A percentile compares a stretch with the other conserved stretches of the same genome.
phyloP scores from a whole-genome alignment of 1,140 invertebrate genomes.

The Teleopsis dalmanni region DNA sequence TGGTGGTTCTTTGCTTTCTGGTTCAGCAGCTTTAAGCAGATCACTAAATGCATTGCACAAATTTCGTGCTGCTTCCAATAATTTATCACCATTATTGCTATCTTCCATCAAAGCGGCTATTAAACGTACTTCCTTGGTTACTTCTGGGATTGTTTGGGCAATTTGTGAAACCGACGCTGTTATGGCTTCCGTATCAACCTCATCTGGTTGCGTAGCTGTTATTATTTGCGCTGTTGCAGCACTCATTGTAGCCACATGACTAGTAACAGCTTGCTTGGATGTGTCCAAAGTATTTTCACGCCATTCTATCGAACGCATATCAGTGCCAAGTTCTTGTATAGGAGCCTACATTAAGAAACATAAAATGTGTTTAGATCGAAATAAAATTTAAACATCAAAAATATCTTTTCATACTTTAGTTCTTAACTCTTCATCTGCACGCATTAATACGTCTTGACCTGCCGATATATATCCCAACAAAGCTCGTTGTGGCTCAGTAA shows the following conservation, averaged over 20 bases:
- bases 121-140: conserved; percentile 89
- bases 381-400: background rate
- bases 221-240: conserved; percentile 96
- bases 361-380: background rate
- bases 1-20: conserved; percentile 84
- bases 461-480: conserved; percentile 82
- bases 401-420: conserved; percentile 42
- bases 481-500: conserved; percentile 85
- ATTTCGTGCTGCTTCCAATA: conserved; percentile 86
- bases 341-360: conserved; percentile 49
- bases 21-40: conserved; percentile 87
- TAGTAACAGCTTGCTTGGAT: conserved; percentile 91
- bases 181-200: conserved; percentile 89
- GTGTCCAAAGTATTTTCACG: conserved; percentile 89
- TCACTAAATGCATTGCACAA: conserved; percentile 92
- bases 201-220: conserved; percentile 66
- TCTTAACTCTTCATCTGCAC: conserved; percentile 75
- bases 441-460: conserved; percentile 76
- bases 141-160: conserved; percentile 90
- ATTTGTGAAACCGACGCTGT: conserved; percentile 96
- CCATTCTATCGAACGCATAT: conserved; percentile 83
- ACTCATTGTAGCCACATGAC: conserved; percentile 97
- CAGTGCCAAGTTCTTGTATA: conserved; percentile 74
- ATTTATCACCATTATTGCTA: conserved; percentile 66
- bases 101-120: conserved; percentile 92